Conservation (phyloP, 2,113 vertebrate genomes). For the Rousettus leschenaultii region DNA sequence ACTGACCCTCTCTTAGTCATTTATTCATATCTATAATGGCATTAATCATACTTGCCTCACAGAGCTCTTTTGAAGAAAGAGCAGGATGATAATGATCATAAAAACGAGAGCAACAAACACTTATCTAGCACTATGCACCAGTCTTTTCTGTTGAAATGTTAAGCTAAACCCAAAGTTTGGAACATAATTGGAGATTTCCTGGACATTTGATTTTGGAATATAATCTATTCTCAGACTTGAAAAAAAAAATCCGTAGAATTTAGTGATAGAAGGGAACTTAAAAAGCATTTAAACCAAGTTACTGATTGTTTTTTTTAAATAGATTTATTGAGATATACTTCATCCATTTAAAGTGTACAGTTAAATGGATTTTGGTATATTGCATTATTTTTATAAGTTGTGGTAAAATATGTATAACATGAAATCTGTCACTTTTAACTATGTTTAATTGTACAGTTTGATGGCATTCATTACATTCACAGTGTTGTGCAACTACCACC, state of each 20-base stretch:
- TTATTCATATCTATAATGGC: neutral
- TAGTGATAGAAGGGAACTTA: neutral
- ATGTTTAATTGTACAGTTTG: neutral
- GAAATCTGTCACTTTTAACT: neutral
- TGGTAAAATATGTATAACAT: neutral
- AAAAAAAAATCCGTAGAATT: neutral
- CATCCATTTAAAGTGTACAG: neutral
- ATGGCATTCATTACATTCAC: neutral
- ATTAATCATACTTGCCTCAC: neutral
- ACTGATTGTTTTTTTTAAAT: neutral
- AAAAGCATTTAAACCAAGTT: neutral
- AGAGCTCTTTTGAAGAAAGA: neutral
- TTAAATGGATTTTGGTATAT: neutral
- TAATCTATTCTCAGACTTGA: neutral
- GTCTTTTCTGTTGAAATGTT: neutral
- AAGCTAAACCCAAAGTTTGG: neutral
- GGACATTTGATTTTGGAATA: neutral
- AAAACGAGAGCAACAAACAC: neutral
- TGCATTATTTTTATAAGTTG: neutral
- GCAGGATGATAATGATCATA: neutral
- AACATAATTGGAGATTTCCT: neutral
- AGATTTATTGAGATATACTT: conserved; percentile 3
- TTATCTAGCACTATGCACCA: neutral
- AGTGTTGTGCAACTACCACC: neutral
- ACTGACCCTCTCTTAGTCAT: neutral